Conservation (phyloP, 2,797 vertebrate genomes). For the Okamejei kenojei region DNA sequence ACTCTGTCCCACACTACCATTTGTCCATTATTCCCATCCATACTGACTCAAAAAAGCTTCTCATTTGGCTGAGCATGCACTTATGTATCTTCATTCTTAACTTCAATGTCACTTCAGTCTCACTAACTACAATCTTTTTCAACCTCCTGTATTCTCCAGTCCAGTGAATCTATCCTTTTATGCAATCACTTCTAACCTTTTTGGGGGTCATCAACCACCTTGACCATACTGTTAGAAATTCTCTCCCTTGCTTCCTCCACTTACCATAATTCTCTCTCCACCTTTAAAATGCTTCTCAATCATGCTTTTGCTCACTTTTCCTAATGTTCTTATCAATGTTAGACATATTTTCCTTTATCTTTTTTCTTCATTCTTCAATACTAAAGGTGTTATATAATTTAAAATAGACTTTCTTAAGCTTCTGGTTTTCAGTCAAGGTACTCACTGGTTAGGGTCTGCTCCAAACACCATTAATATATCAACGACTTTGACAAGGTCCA, state of each 20-base stretch:
- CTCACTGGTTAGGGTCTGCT: conserved; percentile 76
- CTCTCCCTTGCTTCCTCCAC: background rate
- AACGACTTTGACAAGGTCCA: conserved; percentile 61
- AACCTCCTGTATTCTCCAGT: background rate
- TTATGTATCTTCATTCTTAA: background rate
- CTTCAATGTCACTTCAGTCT: background rate
- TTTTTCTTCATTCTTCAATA: background rate
- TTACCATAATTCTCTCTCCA: background rate
- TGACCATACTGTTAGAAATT: background rate
- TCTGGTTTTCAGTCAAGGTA: background rate
- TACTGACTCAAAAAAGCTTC: background rate
- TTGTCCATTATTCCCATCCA: background rate
- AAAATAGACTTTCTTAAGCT: background rate
- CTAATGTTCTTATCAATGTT: background rate
- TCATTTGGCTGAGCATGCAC: too few relatives aligned
- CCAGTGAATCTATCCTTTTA: background rate
- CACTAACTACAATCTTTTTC: background rate
- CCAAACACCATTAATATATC: conserved; percentile 67
- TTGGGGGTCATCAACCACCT: background rate
- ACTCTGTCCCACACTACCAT: background rate
- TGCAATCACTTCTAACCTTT: background rate
- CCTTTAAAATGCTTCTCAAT: background rate
- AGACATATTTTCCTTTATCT: background rate
- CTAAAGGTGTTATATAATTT: background rate
- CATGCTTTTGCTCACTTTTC: background rate